These are phyloP conservation scores for Leptobrachium ailaonicum DNA, from an alignment of 2,113 vertebrate species.

Conservation along the genomic window DNA sequence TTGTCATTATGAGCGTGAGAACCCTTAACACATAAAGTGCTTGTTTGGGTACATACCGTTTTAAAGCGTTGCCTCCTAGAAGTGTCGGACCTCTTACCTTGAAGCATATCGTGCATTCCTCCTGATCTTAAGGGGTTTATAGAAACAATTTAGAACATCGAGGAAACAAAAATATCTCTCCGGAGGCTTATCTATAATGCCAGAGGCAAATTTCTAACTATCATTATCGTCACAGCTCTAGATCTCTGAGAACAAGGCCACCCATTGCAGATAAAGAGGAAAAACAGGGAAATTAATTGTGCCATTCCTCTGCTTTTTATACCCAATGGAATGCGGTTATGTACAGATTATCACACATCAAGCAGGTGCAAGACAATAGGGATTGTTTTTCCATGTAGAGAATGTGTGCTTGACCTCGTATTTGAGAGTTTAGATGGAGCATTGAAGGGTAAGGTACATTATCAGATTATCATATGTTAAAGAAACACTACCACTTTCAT, in stretches of 20 bases:
- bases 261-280: constrained; percentile 18
- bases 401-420: background rate
- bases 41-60: too few relatives aligned
- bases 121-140: background rate
- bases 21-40: too few relatives aligned
- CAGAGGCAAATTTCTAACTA: constrained; percentile 35
- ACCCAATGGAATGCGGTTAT: background rate
- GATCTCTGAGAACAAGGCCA: constrained; percentile 14
- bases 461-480: constrained; percentile 6
- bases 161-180: constrained; percentile 15
- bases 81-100: background rate
- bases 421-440: background rate
- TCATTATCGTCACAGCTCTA: constrained; percentile 21
- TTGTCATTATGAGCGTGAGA: too few relatives aligned
- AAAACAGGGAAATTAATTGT: constrained; percentile 13
- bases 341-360: constrained; percentile 16
- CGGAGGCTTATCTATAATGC: constrained; percentile 15
- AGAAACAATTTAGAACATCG: constrained; percentile 29
- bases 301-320: constrained; percentile 18
- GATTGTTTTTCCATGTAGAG: background rate
- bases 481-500: too few relatives aligned
- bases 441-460: constrained; percentile 2
- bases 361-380: background rate
- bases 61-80: background rate
- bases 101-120: background rate